A percentile compares a stretch with the other conserved stretches of the same genome.
Evolutionary conservation across 2,888 invertebrate species (phyloP).

Genomic region (Tiliacea citrago): DNA sequence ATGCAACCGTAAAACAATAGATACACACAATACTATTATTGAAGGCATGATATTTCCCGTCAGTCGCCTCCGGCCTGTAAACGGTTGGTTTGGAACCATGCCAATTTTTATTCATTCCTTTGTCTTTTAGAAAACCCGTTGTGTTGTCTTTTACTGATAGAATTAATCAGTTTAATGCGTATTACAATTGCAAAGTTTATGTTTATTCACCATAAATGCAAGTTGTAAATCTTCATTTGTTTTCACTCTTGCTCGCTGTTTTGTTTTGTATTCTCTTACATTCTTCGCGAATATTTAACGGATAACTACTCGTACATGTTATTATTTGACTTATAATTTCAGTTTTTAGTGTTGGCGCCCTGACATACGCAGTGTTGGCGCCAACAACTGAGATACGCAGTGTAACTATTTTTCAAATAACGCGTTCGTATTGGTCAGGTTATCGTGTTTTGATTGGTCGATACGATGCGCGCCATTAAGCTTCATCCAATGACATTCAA

Average conservation of each 20-base stretch:
- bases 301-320: neutral
- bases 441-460: no score
- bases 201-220: slow-evolving; percentile 53
- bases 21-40: slow-evolving; percentile 67
- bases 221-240: slow-evolving; percentile 60
- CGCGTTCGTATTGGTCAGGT: no score
- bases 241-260: slow-evolving; percentile 46
- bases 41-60: slow-evolving; percentile 77
- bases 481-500: no score
- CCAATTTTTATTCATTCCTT: slow-evolving; percentile 77
- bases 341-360: no score
- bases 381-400: no score
- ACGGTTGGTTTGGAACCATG: slow-evolving; percentile 76
- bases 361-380: no score
- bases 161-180: slow-evolving; percentile 65
- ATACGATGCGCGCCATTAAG: no score
- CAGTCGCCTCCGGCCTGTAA: slow-evolving; percentile 76
- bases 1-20: slow-evolving; percentile 73
- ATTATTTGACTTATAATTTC: neutral
- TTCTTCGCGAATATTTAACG: slow-evolving; percentile 27
- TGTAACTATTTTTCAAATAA: no score
- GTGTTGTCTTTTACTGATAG: slow-evolving; percentile 62
- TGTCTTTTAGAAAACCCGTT: slow-evolving; percentile 70
- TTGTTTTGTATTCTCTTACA: slow-evolving; percentile 27
- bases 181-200: slow-evolving; percentile 65